Percentiles rank a stretch among this genome's conserved stretches.
Evolutionary conservation across 2,888 invertebrate genomes (phyloP).

Genomic region (Caradrina clavipalpis): DNA sequence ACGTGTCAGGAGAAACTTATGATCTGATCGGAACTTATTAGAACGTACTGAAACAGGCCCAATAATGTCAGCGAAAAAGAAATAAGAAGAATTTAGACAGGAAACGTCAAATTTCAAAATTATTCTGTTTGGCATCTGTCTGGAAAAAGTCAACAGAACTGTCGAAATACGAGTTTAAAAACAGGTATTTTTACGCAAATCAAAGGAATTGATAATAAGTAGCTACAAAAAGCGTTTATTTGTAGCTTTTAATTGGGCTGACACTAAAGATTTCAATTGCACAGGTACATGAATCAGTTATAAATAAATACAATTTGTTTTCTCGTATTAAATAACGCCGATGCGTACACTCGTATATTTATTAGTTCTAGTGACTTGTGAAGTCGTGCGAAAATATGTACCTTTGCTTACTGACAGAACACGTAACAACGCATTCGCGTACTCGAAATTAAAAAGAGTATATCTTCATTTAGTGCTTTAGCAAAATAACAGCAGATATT

Average conservation of each 20-base stretch:
- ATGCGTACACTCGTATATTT: no score
- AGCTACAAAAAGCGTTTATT: not conserved
- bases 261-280: not conserved
- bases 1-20: not conserved
- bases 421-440: no score
- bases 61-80: not conserved
- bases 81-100: not conserved
- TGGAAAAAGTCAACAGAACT: not conserved
- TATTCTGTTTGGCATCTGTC: conserved; percentile 8
- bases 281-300: no score
- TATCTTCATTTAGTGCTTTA: no score
- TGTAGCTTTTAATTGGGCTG: not conserved
- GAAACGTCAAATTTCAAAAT: conserved; percentile 37
- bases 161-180: conserved; percentile 9
- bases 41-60: not conserved
- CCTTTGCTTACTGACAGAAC: no score
- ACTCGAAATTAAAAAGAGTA: no score
- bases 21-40: not conserved
- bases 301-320: no score
- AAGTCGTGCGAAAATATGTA: no score
- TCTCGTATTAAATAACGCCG: no score
- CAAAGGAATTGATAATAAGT: conserved; percentile 1
- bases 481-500: no score
- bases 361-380: no score
- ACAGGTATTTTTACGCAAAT: conserved; percentile 4